These are phyloP conservation scores for Hedychridium roseum DNA, from an alignment of 2,888 invertebrate genomes.

Conservation along the genomic window DNA sequence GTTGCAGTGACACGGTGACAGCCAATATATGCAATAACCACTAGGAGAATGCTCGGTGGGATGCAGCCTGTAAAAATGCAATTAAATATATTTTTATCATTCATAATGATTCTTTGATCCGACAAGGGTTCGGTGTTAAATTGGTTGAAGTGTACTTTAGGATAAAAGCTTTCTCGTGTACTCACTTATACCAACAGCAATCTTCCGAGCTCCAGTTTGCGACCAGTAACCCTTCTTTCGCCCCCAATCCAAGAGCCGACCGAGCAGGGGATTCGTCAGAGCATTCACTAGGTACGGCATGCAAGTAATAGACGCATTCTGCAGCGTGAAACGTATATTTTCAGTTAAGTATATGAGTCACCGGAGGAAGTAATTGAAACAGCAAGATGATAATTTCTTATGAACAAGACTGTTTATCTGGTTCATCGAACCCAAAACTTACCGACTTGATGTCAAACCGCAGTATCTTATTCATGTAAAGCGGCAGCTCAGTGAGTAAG, in stretches of 20 bases:
- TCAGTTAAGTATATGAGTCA: not conserved
- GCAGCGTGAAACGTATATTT: too few relatives aligned
- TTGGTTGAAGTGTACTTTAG: too few relatives aligned
- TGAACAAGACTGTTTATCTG: too few relatives aligned
- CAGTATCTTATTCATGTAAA: constrained; percentile 65
- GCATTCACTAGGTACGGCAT: constrained; percentile 53
- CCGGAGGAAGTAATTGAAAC: not conserved
- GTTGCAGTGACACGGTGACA: constrained; percentile 45
- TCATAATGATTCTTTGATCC: too few relatives aligned
- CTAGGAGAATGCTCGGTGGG: constrained; percentile 48
- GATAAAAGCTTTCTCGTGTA: constrained; percentile 11
- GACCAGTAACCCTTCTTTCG: constrained; percentile 47
- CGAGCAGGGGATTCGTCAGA: constrained; percentile 48
- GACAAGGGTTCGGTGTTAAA: too few relatives aligned
- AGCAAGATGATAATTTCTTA: not conserved
- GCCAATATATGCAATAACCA: constrained; percentile 52
- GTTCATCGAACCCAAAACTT: constrained; percentile 27
- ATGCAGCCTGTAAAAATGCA: constrained; percentile 43
- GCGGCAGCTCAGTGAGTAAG: constrained; percentile 65
- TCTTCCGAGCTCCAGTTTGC: constrained; percentile 54
- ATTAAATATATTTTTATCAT: too few relatives aligned
- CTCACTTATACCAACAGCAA: constrained; percentile 56
- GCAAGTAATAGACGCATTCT: constrained; percentile 55
- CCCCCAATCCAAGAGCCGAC: constrained; percentile 51
- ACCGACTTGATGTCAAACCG: constrained; percentile 63